These are phyloP conservation scores for Atherinomorus stipes DNA, from an alignment of 2,113 vertebrate species.

Conservation along the genomic window DNA sequence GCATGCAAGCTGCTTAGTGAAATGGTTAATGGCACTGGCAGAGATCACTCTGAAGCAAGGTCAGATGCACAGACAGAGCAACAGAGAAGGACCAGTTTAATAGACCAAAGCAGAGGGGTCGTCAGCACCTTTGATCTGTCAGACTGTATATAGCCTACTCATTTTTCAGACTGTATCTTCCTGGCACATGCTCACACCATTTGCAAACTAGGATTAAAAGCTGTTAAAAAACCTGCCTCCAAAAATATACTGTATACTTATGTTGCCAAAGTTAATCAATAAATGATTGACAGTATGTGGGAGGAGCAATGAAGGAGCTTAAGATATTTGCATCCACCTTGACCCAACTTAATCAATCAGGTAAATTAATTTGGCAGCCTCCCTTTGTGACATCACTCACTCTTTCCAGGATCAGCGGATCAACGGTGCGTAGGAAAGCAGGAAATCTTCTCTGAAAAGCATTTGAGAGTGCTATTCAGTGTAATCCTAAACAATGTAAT, in stretches of 20 bases:
- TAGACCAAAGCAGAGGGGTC: constrained; percentile 3
- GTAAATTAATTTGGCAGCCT: constrained; percentile 35
- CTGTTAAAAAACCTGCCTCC: constrained; percentile 3
- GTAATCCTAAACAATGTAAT: constrained; percentile 4
- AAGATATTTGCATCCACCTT: constrained; percentile 35
- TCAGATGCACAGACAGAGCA: constrained; percentile 44
- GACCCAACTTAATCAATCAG: constrained; percentile 42
- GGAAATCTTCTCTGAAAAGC: constrained; percentile 19
- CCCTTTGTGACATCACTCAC: constrained; percentile 32
- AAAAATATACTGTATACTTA: constrained; percentile 38
- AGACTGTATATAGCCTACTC: neutral
- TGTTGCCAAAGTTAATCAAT: constrained; percentile 48
- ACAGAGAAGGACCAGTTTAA: constrained; percentile 24
- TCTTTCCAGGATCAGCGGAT: constrained; percentile 28
- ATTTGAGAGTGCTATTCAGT: constrained; percentile 6
- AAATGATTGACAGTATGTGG: constrained; percentile 10
- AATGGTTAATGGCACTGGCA: constrained; percentile 60
- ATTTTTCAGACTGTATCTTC: neutral
- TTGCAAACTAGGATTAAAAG: neutral
- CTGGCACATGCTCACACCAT: constrained; percentile 5
- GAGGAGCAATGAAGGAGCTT: constrained; percentile 39
- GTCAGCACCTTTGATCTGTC: constrained; percentile 3
- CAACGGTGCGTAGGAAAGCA: constrained; percentile 2
- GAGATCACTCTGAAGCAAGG: constrained; percentile 73
- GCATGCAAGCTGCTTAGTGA: constrained; percentile 79